Evolutionary conservation across 2,797 vertebrate species (phyloP).

Genomic region (Carduelis carduelis): DNA sequence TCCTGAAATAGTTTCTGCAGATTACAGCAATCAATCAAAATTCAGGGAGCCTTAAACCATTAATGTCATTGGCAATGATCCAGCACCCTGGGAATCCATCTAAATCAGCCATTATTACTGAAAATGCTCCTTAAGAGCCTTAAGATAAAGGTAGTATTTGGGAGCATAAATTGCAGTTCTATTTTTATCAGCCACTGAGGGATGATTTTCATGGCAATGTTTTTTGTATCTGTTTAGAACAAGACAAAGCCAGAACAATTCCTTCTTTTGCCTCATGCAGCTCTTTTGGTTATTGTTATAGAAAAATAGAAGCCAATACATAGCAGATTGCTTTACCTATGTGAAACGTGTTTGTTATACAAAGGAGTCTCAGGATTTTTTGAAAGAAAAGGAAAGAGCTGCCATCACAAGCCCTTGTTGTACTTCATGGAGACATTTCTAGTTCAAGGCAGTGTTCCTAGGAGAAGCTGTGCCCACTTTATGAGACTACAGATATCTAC

Average conservation of each 20-base stretch:
- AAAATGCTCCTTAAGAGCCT: conserved; percentile 69
- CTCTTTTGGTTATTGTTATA: conserved; percentile 21
- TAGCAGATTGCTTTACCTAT: background rate
- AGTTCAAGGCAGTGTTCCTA: background rate
- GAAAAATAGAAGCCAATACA: background rate
- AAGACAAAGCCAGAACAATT: conserved; percentile 15
- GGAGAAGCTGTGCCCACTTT: background rate
- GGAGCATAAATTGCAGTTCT: conserved; percentile 63
- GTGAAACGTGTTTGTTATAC: background rate
- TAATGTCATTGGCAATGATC: conserved; percentile 79
- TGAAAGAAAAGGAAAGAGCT: background rate
- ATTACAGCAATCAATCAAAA: conserved; percentile 82
- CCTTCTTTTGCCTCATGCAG: background rate
- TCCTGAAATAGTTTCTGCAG: conserved; percentile 80
- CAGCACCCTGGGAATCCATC: conserved; percentile 74
- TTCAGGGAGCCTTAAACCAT: conserved; percentile 78
- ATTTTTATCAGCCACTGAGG: conserved; percentile 56
- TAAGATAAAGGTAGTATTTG: conserved; percentile 57
- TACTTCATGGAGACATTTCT: background rate
- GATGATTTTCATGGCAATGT: conserved; percentile 42
- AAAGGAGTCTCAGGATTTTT: background rate
- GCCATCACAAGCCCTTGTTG: background rate
- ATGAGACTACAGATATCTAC: background rate
- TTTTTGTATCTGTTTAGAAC: conserved; percentile 34
- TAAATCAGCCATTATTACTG: conserved; percentile 75